Percentiles rank a stretch among this genome's conserved stretches.
Conservation (phyloP, 1,140 invertebrate species). For the Heliconius melpomene region DNA sequence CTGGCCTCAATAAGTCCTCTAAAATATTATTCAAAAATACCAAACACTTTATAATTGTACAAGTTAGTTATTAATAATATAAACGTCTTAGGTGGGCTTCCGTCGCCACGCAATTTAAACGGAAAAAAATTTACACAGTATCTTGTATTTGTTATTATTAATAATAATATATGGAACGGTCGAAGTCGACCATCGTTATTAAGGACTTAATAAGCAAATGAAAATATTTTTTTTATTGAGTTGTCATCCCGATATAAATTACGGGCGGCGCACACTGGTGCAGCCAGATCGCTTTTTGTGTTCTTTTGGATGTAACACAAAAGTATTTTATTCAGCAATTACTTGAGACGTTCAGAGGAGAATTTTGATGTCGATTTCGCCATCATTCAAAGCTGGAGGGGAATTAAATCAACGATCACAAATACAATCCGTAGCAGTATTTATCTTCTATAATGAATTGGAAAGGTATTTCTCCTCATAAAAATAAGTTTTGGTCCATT, state of each 20-base stretch:
- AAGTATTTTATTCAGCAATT: conserved; percentile 80
- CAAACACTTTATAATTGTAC: neutral
- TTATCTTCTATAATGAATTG: conserved; percentile 69
- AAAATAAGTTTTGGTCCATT: conserved; percentile 28
- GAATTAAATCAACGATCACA: conserved; percentile 70
- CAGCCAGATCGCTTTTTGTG: conserved; percentile 67
- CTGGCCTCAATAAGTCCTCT: too few species aligned
- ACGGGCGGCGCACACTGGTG: conserved; percentile 54
- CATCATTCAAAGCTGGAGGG: conserved; percentile 73
- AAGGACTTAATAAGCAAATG: conserved; percentile 81
- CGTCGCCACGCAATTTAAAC: conserved; percentile 41
- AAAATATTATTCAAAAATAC: too few species aligned
- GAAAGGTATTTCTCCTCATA: conserved; percentile 36
- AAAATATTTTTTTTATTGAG: conserved; percentile 80
- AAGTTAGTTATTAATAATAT: conserved; percentile 15
- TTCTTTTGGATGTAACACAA: conserved; percentile 74
- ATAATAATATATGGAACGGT: conserved; percentile 60
- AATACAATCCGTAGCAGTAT: conserved; percentile 54
- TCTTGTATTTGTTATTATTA: conserved; percentile 60
- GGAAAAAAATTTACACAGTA: conserved; percentile 26
- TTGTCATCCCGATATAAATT: conserved; percentile 80
- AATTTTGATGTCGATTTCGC: conserved; percentile 79
- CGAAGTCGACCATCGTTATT: conserved; percentile 67
- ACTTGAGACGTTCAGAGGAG: conserved; percentile 74
- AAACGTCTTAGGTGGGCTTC: conserved; percentile 64